These are phyloP conservation scores for Clinocottus analis DNA, from an alignment of 2,113 vertebrate genomes.

Conservation along the genomic window DNA sequence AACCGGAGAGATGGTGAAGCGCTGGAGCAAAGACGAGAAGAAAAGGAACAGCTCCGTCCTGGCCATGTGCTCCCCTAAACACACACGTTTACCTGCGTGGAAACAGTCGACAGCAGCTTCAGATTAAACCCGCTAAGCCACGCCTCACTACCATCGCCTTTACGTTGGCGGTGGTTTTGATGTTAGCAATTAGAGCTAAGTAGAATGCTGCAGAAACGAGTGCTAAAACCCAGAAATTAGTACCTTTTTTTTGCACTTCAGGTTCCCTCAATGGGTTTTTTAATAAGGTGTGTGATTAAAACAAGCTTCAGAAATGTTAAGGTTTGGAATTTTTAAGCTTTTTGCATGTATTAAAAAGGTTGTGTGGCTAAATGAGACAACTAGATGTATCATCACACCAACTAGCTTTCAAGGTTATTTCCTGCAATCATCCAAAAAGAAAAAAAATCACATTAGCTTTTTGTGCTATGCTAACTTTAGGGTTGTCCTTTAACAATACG, in stretches of 20 bases:
- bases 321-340: too few species aligned
- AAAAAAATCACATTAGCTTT: too few species aligned
- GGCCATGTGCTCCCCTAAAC: constrained; percentile 87
- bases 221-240: neutral
- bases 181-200: neutral
- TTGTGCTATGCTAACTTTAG: neutral
- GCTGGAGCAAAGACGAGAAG: constrained; percentile 83
- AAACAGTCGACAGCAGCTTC: neutral
- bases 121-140: neutral
- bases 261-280: too few species aligned
- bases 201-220: neutral
- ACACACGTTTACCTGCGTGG: constrained; percentile 84
- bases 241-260: too few species aligned
- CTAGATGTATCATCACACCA: too few species aligned
- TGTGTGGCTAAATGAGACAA: too few species aligned
- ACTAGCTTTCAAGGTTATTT: too few species aligned
- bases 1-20: constrained; percentile 70
- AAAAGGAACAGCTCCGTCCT: constrained; percentile 88
- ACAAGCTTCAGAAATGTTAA: too few species aligned
- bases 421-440: too few species aligned
- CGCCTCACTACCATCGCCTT: neutral
- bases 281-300: too few species aligned
- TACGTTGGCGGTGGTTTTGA: neutral
- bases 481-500: neutral
- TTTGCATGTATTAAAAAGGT: too few species aligned